These are phyloP conservation scores for Baccha elongata DNA, from an alignment of 2,888 invertebrate species.

Conservation along the genomic window DNA sequence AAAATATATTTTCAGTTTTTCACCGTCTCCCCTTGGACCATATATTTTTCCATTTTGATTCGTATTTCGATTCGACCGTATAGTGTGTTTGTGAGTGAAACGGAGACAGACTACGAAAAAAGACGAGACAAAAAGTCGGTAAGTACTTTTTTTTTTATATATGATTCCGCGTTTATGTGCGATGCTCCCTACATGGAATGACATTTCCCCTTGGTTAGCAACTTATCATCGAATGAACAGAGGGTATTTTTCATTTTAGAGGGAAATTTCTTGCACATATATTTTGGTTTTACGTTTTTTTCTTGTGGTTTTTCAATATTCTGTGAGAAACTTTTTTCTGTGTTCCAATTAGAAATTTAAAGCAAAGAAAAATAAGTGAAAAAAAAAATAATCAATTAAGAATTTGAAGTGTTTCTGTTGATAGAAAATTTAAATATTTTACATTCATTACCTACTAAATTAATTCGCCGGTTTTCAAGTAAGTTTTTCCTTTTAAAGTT, in stretches of 20 bases:
- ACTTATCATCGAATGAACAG: not conserved
- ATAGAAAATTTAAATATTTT: not conserved
- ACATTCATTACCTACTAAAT: not conserved
- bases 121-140: constrained; percentile 28
- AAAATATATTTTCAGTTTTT: not conserved
- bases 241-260: constrained; percentile 17
- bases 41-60: constrained; percentile 25
- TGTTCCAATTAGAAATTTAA: constrained; percentile 47
- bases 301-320: constrained; percentile 8
- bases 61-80: constrained; percentile 12
- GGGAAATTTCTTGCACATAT: constrained; percentile 43
- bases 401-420: not conserved
- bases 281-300: constrained; percentile 12
- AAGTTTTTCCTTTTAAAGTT: not conserved
- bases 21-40: constrained; percentile 22
- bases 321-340: constrained; percentile 15
- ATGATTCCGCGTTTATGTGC: constrained; percentile 39
- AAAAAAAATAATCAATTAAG: not conserved
- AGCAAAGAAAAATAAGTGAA: not conserved
- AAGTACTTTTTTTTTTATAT: constrained; percentile 18
- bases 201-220: constrained; percentile 30
- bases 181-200: constrained; percentile 33
- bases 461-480: not conserved
- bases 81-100: constrained; percentile 21
- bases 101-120: not conserved